Conservation (phyloP, 2,888 invertebrate species). For the Graphium colonna region DNA sequence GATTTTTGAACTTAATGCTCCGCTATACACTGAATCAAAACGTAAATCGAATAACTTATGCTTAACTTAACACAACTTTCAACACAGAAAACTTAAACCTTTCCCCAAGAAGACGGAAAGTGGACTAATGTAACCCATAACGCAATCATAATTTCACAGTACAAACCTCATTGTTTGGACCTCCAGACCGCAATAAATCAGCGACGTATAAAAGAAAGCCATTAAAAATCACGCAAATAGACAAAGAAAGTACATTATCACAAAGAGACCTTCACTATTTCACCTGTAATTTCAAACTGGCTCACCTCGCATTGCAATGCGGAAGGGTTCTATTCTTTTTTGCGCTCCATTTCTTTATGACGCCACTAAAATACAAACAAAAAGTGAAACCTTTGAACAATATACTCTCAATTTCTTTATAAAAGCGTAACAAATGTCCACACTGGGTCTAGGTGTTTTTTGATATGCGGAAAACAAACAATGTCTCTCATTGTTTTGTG, state of each 20-base stretch:
- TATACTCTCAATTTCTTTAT: slow-evolving; percentile 79
- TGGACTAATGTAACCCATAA: slow-evolving; percentile 18
- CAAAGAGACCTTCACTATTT: slow-evolving; percentile 71
- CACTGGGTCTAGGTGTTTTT: slow-evolving; percentile 70
- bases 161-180: slow-evolving; percentile 45
- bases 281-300: slow-evolving; percentile 76
- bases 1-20: neutral
- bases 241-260: slow-evolving; percentile 67
- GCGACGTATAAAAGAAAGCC: slow-evolving; percentile 70
- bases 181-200: slow-evolving; percentile 60
- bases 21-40: no score
- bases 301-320: slow-evolving; percentile 58
- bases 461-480: slow-evolving; percentile 56
- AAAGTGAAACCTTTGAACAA: slow-evolving; percentile 60
- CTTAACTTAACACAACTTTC: no score
- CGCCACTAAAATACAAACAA: slow-evolving; percentile 56
- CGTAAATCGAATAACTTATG: no score
- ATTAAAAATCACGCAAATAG: slow-evolving; percentile 53
- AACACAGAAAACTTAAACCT: neutral
- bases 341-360: slow-evolving; percentile 73
- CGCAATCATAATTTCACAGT: slow-evolving; percentile 35
- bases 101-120: slow-evolving; percentile 3
- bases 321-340: slow-evolving; percentile 71
- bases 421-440: slow-evolving; percentile 52
- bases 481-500: slow-evolving; percentile 57